Conservation (phyloP, 2,888 invertebrate species). For the Torymus tubicola region DNA sequence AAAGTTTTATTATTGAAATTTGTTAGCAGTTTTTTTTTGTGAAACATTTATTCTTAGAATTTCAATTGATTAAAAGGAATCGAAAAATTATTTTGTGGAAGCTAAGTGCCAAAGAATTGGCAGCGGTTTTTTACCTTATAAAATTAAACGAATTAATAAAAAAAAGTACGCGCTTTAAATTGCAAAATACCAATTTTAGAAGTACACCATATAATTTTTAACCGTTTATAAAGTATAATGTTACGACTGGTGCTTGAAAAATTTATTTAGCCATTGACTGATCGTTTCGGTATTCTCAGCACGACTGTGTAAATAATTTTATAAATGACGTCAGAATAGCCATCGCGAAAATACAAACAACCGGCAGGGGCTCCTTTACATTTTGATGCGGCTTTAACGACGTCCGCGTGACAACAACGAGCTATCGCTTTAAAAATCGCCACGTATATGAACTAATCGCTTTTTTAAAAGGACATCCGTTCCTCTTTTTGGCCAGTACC, state of each 20-base stretch:
- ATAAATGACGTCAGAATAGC: conserved; percentile 30
- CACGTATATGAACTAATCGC: background rate
- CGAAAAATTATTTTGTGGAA: too few relatives aligned
- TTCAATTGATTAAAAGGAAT: too few relatives aligned
- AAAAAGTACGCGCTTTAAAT: too few relatives aligned
- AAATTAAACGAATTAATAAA: too few relatives aligned
- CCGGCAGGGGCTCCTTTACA: conserved; percentile 1
- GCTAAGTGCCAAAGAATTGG: too few relatives aligned
- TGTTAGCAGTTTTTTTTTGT: too few relatives aligned
- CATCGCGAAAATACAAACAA: background rate
- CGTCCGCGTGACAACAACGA: background rate
- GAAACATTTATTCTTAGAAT: too few relatives aligned
- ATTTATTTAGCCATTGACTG: background rate
- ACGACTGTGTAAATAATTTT: conserved; percentile 25
- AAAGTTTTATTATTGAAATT: too few relatives aligned
- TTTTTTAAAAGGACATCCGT: conserved; percentile 23
- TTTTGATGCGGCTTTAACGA: conserved; percentile 15
- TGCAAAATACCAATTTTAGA: too few relatives aligned
- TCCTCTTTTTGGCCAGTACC: background rate
- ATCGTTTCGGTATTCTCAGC: conserved; percentile 6
- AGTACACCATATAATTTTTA: too few relatives aligned
- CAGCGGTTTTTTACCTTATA: too few relatives aligned
- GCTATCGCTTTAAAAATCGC: background rate
- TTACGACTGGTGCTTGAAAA: background rate
- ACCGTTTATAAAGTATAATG: too few relatives aligned